Conservation (phyloP, 2,797 vertebrate species). For the Betta splendens region DNA sequence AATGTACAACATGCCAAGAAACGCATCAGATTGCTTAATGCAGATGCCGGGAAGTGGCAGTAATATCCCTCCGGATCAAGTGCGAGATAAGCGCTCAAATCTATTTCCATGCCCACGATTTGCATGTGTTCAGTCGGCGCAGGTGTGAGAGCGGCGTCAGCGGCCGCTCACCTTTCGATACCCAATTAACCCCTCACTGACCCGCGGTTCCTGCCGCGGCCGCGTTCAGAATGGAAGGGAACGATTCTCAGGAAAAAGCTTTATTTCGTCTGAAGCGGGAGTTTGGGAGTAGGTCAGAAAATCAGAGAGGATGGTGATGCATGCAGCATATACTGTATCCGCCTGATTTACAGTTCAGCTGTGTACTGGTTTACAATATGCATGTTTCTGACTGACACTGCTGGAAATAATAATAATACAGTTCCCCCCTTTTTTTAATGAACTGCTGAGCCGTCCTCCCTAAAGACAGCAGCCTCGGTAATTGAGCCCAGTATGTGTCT, state of each 20-base stretch:
- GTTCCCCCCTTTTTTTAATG: slow-evolving; percentile 47
- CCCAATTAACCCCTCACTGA: slow-evolving; percentile 52
- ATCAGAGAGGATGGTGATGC: too few relatives aligned
- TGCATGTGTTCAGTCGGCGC: slow-evolving; percentile 57
- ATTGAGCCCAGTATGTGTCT: slow-evolving; percentile 48
- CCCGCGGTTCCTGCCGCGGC: slow-evolving; percentile 12
- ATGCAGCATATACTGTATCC: too few relatives aligned
- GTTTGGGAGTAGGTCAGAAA: too few relatives aligned
- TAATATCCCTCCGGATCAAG: slow-evolving; percentile 37
- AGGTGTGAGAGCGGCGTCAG: slow-evolving; percentile 46
- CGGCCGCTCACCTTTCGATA: slow-evolving; percentile 50
- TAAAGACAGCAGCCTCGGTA: slow-evolving; percentile 47
- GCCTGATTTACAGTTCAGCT: too few relatives aligned
- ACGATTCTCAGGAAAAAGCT: background rate
- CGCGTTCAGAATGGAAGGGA: slow-evolving; percentile 9
- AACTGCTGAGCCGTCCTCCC: slow-evolving; percentile 50
- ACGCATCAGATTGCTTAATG: slow-evolving; percentile 23
- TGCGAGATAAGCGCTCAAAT: slow-evolving; percentile 37
- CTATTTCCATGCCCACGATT: slow-evolving; percentile 58
- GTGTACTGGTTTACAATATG: slow-evolving; percentile 27
- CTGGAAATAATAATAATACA: slow-evolving; percentile 34
- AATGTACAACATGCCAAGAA: slow-evolving; percentile 27
- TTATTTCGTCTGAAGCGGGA: background rate
- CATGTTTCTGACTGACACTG: slow-evolving; percentile 22
- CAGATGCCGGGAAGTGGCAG: slow-evolving; percentile 39